Conservation (phyloP, 2,113 vertebrate species). For the Corythoichthys haematopterus region DNA sequence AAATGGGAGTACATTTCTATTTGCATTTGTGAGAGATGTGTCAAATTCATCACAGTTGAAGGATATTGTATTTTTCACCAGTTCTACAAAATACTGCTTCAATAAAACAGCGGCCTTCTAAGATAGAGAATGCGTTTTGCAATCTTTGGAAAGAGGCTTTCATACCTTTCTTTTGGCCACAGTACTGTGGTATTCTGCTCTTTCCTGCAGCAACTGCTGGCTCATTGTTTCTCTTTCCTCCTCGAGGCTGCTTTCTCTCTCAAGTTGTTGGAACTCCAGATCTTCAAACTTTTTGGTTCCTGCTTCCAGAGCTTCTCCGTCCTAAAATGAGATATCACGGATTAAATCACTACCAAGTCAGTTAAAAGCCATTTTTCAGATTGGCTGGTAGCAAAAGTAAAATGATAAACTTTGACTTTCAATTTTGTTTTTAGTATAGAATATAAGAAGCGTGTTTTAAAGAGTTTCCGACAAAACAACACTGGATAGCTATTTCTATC, state of each 20-base stretch:
- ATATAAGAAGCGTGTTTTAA: no score
- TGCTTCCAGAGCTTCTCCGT: slow-evolving; percentile 82
- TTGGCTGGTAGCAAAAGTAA: not conserved
- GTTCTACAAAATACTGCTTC: not conserved
- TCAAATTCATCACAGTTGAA: not conserved
- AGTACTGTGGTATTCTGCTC: slow-evolving; percentile 77
- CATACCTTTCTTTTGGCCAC: slow-evolving; percentile 82
- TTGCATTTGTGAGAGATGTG: not conserved
- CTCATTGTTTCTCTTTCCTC: slow-evolving; percentile 83
- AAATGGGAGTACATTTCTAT: no score
- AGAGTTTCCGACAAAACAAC: no score
- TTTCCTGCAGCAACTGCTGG: slow-evolving; percentile 85
- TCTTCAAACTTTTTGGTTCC: slow-evolving; percentile 92
- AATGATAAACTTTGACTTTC: not conserved
- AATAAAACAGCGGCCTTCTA: not conserved
- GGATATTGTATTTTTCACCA: not conserved
- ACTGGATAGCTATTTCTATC: no score
- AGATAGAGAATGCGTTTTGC: not conserved
- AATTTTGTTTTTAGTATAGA: not conserved
- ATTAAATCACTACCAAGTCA: slow-evolving; percentile 8
- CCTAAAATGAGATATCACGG: slow-evolving; percentile 61
- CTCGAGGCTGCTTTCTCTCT: slow-evolving; percentile 88
- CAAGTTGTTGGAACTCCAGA: slow-evolving; percentile 96
- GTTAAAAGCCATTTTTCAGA: not conserved
- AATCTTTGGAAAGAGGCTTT: not conserved